Evolutionary conservation across 2,888 invertebrate species (phyloP).

Genomic region (Cephus pulcher): DNA sequence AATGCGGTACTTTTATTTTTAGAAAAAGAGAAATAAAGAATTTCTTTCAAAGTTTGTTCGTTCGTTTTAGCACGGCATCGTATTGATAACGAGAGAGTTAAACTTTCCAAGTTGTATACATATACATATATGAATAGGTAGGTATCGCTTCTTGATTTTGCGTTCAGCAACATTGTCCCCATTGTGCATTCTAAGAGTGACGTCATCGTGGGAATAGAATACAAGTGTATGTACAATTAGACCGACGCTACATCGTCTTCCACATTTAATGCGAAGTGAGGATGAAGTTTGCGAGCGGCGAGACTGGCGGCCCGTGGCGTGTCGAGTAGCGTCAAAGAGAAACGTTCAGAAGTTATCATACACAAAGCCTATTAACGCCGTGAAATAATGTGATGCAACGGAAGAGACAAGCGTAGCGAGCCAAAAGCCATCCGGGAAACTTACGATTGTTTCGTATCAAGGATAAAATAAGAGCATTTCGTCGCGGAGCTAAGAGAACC

Average conservation of each 20-base stretch:
- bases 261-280: neutral
- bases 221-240: neutral
- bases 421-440: neutral
- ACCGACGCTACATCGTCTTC: neutral
- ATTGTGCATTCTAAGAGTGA: neutral
- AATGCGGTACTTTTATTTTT: neutral
- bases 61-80: neutral
- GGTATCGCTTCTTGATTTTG: neutral
- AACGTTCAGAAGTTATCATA: neutral
- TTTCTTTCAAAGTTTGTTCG: neutral
- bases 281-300: neutral
- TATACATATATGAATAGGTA: neutral
- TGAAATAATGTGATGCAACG: constrained; percentile 17
- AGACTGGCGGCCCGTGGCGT: neutral
- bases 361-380: neutral
- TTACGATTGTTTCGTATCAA: neutral
- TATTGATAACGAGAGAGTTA: neutral
- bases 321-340: neutral
- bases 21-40: neutral
- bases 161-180: neutral
- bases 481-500: neutral
- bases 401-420: neutral
- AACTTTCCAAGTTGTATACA: neutral
- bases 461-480: neutral
- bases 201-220: neutral